Conservation (phyloP, 2,888 invertebrate genomes). For the Lomographa bimaculata region DNA sequence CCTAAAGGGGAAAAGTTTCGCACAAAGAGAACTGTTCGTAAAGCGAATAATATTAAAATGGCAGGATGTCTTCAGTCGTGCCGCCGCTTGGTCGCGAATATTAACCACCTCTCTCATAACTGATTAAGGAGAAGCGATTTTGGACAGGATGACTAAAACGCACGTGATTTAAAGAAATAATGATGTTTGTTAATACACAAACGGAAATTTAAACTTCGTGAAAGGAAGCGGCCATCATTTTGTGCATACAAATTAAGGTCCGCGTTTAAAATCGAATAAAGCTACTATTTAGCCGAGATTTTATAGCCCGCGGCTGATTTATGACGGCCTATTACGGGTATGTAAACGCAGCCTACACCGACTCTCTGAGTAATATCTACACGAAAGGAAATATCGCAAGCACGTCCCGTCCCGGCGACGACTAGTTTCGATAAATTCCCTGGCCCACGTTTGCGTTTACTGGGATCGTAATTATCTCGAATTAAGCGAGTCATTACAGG, state of each 20-base stretch:
- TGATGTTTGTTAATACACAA: constrained; percentile 70
- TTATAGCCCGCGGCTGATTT: constrained; percentile 59
- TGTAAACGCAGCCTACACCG: constrained; percentile 55
- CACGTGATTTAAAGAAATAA: constrained; percentile 68
- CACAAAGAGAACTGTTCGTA: constrained; percentile 61
- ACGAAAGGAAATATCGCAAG: constrained; percentile 44
- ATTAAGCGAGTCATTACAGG: constrained; percentile 76
- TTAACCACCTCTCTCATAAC: constrained; percentile 65
- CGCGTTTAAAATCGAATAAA: constrained; percentile 68
- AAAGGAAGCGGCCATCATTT: constrained; percentile 65
- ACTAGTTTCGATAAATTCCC: constrained; percentile 63
- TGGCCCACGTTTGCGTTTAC: constrained; percentile 63
- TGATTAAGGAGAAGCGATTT: constrained; percentile 76
- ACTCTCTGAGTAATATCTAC: constrained; percentile 47
- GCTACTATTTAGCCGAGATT: constrained; percentile 56
- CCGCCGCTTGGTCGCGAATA: constrained; percentile 62
- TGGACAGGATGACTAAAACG: constrained; percentile 71
- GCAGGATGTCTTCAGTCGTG: constrained; percentile 57
- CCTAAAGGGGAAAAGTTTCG: constrained; percentile 58
- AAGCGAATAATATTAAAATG: constrained; percentile 70
- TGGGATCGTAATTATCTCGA: constrained; percentile 74
- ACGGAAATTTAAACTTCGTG: constrained; percentile 76
- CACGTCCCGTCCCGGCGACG: constrained; percentile 41
- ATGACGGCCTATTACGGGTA: constrained; percentile 52
- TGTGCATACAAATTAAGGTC: constrained; percentile 69